Conservation (phyloP, 2,888 invertebrate genomes). For the Volucella zonaria region DNA sequence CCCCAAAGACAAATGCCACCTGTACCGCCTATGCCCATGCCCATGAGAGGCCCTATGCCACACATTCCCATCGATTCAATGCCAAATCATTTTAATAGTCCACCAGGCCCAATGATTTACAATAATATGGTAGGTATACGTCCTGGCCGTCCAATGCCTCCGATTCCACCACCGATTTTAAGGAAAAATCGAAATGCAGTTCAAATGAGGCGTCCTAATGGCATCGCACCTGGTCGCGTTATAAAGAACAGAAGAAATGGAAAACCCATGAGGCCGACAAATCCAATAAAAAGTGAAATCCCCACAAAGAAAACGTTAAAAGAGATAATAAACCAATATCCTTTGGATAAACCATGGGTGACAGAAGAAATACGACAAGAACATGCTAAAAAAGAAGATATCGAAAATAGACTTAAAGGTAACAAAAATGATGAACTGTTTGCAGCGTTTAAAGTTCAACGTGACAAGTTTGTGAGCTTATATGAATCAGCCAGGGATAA, state of each 20-base stretch:
- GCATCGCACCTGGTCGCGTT: slow-evolving; percentile 75
- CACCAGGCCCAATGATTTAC: slow-evolving; percentile 77
- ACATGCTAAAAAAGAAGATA: slow-evolving; percentile 84
- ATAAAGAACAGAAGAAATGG: slow-evolving; percentile 78
- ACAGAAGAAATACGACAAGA: slow-evolving; percentile 84
- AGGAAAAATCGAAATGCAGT: slow-evolving; percentile 74
- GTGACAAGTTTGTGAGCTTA: slow-evolving; percentile 84
- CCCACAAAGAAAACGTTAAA: slow-evolving; percentile 79
- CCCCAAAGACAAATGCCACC: slow-evolving; percentile 76
- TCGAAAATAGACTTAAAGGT: slow-evolving; percentile 83
- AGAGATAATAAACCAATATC: slow-evolving; percentile 82
- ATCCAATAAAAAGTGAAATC: slow-evolving; percentile 75
- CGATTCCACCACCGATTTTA: slow-evolving; percentile 74
- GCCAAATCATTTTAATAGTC: slow-evolving; percentile 51
- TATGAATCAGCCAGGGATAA: slow-evolving; percentile 84
- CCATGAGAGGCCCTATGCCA: slow-evolving; percentile 73
- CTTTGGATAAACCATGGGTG: slow-evolving; percentile 85
- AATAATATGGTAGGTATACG: slow-evolving; percentile 61
- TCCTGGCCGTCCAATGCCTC: slow-evolving; percentile 76
- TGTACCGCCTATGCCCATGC: slow-evolving; percentile 75
- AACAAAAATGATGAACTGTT: slow-evolving; percentile 84
- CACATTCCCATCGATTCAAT: slow-evolving; percentile 74
- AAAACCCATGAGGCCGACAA: slow-evolving; percentile 77
- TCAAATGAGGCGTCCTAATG: slow-evolving; percentile 72
- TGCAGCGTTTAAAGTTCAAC: slow-evolving; percentile 84